Base-by-base conservation (phyloP, 2,113 vertebrate species). In the Toxotes jaculatrix region DNA sequence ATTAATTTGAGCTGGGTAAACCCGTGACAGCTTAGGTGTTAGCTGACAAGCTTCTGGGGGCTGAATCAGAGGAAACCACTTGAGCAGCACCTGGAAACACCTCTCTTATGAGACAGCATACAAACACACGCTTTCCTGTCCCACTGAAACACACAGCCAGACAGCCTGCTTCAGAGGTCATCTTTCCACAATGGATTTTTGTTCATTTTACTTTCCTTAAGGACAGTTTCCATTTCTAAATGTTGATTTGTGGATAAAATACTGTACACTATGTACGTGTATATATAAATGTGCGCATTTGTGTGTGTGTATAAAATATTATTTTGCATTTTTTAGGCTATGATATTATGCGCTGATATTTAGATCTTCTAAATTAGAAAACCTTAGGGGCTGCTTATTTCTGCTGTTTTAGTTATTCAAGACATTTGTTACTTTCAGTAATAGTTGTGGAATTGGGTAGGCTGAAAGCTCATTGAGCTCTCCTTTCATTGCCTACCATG, bases 21-120 rank as follows among this genome's bases (percentile, higher is more conserved):
- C 57, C 42, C 45, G 60, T 55, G 57, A 68, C 66, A 66, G n/a
- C 57, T 68, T 6, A 81, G 67, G 77, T 86, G 80, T 82, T 55
- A 65, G 47, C 64, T n/a, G 64, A 84, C 71, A 61, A 57, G 65
- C 62, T 62, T 82, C 69, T 49, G 66, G 57, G 31, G 31, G 13
- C 45, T 32, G 40, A 75, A 80, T 74, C 62, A 38, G 73, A 83
- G 62, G 73, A 85, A 90, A 79, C 65, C 72, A 74, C 84, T 90
- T 73, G 60, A 87, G 68, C 68, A 57, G 73, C 59, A 83, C 82
- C 87, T 90, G 68, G 88, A 85, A 86, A 90, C 83, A 67, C 53
- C 70, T 77, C 74, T 79, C 34, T 56, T 75, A 79, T 78, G 71
- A 83, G 79, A 83, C 56, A 59, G 72, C 34, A 55, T 71, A 65